A percentile compares a stretch with the other conserved stretches of the same genome.
Evolutionary conservation across 2,888 invertebrate species (phyloP).

Genomic region (Seira musarum): DNA sequence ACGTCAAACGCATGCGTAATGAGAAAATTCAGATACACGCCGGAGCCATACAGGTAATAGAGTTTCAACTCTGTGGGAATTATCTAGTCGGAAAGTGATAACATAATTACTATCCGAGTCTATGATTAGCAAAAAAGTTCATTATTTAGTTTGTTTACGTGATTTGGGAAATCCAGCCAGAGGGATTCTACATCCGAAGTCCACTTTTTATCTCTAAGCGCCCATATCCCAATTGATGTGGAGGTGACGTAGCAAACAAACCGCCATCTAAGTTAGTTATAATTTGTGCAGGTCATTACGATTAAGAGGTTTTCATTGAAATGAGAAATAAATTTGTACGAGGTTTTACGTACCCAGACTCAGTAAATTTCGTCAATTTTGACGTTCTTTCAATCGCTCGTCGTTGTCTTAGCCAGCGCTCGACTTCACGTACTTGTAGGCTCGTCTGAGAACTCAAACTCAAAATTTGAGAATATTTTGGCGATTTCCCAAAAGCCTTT

Average conservation of each 20-base stretch:
- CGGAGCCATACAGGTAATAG: slow-evolving; percentile 96
- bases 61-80: slow-evolving; percentile 84
- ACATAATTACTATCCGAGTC: no score
- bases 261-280: no score
- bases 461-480: neutral
- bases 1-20: slow-evolving; percentile 94
- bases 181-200: slow-evolving; percentile 92
- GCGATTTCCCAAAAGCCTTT: no score
- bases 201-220: slow-evolving; percentile 94
- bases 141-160: no score
- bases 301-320: neutral
- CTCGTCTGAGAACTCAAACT: slow-evolving; percentile 75
- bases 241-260: slow-evolving; percentile 87
- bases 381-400: slow-evolving; percentile 90
- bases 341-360: slow-evolving; percentile 78
- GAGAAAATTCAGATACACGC: slow-evolving; percentile 97
- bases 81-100: no score
- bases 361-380: slow-evolving; percentile 91
- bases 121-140: no score
- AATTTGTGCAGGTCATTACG: no score
- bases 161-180: slow-evolving; percentile 85
- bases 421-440: slow-evolving; percentile 87
- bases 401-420: slow-evolving; percentile 91
- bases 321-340: neutral
- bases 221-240: slow-evolving; percentile 85